Evolutionary conservation across 2,888 invertebrate genomes (phyloP), one percentile per base, ranked within the genome.

Genomic region (Anticlea derivata): DNA sequence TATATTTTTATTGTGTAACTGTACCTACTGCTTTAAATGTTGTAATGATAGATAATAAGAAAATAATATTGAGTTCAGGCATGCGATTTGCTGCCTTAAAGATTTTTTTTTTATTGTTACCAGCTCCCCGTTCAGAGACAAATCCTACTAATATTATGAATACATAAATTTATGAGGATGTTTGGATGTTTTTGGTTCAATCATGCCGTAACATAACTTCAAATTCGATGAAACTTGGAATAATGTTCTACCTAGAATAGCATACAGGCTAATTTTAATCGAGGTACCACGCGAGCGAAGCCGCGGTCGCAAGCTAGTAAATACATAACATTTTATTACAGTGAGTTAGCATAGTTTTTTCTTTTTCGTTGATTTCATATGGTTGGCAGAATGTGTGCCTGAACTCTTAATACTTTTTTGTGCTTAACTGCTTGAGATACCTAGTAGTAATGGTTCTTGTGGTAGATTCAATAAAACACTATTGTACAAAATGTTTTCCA

Each of bases 1-100:
- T 17, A 3, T 17, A 17, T 17, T 17, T 17, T 17, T 2, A 4
- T 17, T 17, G 17, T 17, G 23, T 22, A 23, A 26, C 22, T 33
- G 11, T 33, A 34, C 10, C 7, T 33, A 26, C 60, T 45, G 75
- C 78, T 74, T 78, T 78, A 8, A 70, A 61, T 78, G 73, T 78
- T 73, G 70, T 75, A 58, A 31, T 10, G 12, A 33, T 43, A 33
- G 24, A n/a, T 26, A 12, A 17, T 24, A 26, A 20, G 30, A 39
- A 46, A 30, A 37, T 11, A 12, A 17, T 24, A 2, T 5, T 8
- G 5, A 10, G 26, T 35, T 24, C 31, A 33, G 17, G 17, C 23
- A 7, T 23, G 7, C 23, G 23, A 23, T 17, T 17, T 3, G 17
- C 2, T 4, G 2, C 2, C 17, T 17, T 17, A 17, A 17, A n/a